Percentiles rank a stretch among this genome's conserved stretches.
Evolutionary conservation across 2,888 invertebrate genomes (phyloP).

Genomic region (Protonemura montana): DNA sequence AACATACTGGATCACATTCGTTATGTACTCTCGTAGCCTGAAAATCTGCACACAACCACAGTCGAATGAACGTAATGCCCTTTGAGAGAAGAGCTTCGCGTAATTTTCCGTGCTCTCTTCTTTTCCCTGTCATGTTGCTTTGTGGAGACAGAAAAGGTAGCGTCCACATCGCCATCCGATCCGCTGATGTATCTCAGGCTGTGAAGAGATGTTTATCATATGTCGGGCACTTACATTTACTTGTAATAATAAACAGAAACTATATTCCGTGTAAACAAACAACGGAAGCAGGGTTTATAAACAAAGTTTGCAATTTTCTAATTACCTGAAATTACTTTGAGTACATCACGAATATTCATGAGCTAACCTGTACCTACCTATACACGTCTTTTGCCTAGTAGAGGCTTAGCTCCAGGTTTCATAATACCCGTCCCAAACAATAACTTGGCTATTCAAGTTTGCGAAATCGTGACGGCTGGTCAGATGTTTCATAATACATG

Average conservation of each 20-base stretch:
- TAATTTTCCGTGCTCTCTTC: background rate
- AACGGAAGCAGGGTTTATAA: too few relatives aligned
- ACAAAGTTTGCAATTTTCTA: background rate
- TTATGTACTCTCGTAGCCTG: background rate
- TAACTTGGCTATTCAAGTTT: too few relatives aligned
- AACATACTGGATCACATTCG: background rate
- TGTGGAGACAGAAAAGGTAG: background rate
- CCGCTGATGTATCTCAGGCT: background rate
- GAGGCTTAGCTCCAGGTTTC: too few relatives aligned
- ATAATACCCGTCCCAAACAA: too few relatives aligned
- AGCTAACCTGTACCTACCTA: too few relatives aligned
- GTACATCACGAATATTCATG: too few relatives aligned
- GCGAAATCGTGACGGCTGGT: too few relatives aligned
- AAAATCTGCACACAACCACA: background rate
- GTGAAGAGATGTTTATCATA: background rate
- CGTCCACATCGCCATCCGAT: background rate
- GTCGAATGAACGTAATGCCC: background rate
- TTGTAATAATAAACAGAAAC: background rate
- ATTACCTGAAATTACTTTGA: background rate
- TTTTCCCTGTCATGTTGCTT: background rate
- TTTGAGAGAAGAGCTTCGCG: background rate
- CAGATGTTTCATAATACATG: too few relatives aligned
- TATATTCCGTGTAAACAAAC: background rate
- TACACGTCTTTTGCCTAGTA: too few relatives aligned
- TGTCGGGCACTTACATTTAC: background rate